Percentiles rank a stretch among this genome's conserved stretches.
These are phyloP conservation scores for Cerastis leucographa DNA, from an alignment of 2,888 invertebrate genomes.

Conservation along the genomic window DNA sequence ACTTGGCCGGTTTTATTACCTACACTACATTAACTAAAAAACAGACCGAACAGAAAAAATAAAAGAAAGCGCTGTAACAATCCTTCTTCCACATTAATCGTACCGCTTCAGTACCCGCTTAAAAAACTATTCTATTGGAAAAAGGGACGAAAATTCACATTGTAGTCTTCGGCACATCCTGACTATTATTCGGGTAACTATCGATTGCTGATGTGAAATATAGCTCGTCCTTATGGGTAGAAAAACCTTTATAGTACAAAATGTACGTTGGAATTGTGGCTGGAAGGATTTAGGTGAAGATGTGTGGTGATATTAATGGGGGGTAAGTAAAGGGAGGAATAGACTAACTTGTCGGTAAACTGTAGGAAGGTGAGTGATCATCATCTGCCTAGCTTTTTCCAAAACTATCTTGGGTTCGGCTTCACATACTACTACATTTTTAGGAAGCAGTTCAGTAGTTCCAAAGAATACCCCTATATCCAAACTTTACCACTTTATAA, in stretches of 20 bases:
- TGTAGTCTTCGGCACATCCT: conserved; percentile 66
- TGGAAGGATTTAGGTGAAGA: conserved; percentile 18
- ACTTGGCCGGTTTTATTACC: too few species aligned
- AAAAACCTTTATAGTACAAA: conserved; percentile 50
- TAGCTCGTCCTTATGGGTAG: conserved; percentile 40
- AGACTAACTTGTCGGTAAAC: conserved; percentile 13
- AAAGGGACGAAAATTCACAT: conserved; percentile 69
- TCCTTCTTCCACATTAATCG: conserved; percentile 58
- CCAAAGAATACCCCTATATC: too few species aligned
- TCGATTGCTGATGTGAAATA: conserved; percentile 60
- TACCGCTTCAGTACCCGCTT: conserved; percentile 67
- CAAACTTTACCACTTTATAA: background rate
- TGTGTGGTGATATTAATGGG: conserved; percentile 10
- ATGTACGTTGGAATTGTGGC: conserved; percentile 40
- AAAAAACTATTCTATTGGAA: conserved; percentile 74
- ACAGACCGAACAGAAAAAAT: conserved; percentile 1
- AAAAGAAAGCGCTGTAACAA: conserved; percentile 28
- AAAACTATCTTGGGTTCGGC: too few species aligned
- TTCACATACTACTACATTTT: too few species aligned
- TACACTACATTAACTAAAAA: too few species aligned
- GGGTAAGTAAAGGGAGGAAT: background rate
- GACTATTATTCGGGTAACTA: conserved; percentile 50
- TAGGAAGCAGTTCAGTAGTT: too few species aligned
- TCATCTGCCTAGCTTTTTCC: too few species aligned
- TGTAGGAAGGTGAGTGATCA: background rate